Conservation (phyloP, 2,888 invertebrate species). For the Hymenopus coronatus region DNA sequence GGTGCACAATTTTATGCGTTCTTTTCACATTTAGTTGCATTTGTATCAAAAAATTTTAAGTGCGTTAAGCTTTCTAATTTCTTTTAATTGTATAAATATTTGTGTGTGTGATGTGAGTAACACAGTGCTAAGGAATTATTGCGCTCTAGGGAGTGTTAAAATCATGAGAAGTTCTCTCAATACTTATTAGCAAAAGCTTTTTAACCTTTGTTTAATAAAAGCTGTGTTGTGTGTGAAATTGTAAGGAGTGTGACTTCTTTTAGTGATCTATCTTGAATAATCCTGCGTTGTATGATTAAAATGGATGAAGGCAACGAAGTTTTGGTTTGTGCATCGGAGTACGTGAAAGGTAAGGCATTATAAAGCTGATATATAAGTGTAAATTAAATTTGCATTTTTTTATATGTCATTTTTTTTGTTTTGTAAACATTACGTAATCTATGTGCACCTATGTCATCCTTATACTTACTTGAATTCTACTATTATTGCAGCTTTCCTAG, state of each 20-base stretch:
- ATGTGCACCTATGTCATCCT: no score
- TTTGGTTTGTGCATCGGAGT: constrained; percentile 63
- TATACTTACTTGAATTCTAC: no score
- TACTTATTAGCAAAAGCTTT: neutral
- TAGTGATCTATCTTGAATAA: neutral
- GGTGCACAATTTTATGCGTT: neutral
- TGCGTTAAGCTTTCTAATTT: neutral
- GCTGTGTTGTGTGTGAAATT: neutral
- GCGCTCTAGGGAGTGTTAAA: neutral
- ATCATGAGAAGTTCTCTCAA: neutral
- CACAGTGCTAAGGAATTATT: neutral
- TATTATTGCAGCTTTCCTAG: no score
- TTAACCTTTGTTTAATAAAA: neutral
- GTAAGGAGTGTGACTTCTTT: neutral
- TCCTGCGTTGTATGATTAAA: neutral
- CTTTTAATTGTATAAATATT: neutral
- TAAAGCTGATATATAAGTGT: neutral
- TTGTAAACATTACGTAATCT: no score
- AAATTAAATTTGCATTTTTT: neutral
- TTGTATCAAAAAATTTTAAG: neutral
- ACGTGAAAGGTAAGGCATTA: constrained; percentile 58
- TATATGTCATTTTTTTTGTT: neutral
- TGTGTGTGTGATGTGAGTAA: neutral
- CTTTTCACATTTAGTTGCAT: neutral
- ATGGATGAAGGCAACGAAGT: constrained; percentile 47